Conservation (phyloP, 2,113 vertebrate species). For the Pimephales promelas region DNA sequence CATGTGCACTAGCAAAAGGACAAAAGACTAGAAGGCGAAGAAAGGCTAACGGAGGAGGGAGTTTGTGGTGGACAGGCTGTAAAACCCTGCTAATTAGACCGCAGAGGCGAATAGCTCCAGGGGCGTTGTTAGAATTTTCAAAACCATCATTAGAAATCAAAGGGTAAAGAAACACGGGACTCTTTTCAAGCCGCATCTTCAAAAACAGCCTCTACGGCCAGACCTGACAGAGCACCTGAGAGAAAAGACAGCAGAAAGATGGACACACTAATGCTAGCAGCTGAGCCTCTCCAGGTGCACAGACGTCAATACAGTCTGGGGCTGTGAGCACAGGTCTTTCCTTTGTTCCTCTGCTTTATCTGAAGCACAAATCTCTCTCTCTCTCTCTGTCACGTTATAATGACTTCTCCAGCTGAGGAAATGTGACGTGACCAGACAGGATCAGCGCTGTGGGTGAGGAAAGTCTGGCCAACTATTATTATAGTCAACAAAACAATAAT, state of each 20-base stretch:
- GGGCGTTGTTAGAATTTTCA: conserved; percentile 34
- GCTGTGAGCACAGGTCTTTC: neutral
- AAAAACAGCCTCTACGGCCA: conserved; percentile 47
- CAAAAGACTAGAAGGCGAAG: conserved; percentile 1
- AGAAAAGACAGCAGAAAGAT: conserved; percentile 20
- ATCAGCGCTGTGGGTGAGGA: neutral
- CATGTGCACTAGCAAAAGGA: neutral
- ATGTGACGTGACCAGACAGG: conserved; percentile 21
- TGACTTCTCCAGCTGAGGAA: conserved; percentile 24
- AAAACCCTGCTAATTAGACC: conserved; percentile 46
- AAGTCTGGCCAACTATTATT: conserved; percentile 9
- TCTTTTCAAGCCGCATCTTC: conserved; percentile 53
- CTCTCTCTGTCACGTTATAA: conserved; percentile 35
- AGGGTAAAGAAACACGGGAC: conserved; percentile 39
- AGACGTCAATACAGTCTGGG: conserved; percentile 12
- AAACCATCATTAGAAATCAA: conserved; percentile 55
- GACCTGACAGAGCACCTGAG: conserved; percentile 49
- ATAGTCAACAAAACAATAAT: neutral
- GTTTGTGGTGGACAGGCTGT: conserved; percentile 27
- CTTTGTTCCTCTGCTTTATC: conserved; percentile 20
- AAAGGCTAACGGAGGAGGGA: neutral
- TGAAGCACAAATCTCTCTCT: neutral
- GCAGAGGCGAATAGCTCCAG: conserved; percentile 42
- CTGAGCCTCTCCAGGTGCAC: conserved; percentile 46
- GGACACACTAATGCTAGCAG: neutral